phyloP scores from a whole-genome alignment of 1,140 invertebrate genomes.

The Penaeus vannamei region DNA sequence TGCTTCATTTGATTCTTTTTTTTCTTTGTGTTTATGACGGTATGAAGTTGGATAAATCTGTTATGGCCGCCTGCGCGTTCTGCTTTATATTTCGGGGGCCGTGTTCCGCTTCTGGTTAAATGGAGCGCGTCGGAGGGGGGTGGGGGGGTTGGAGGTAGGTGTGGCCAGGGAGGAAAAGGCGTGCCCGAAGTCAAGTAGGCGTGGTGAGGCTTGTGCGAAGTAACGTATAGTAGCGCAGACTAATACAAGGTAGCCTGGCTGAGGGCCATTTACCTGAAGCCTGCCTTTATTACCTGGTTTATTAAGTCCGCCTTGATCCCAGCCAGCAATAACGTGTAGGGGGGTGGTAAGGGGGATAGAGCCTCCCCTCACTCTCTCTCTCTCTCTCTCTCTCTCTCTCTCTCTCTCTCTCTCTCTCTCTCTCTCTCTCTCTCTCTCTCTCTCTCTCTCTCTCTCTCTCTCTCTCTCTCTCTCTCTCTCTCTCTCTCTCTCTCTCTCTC shows the following conservation, averaged over 20 bases:
- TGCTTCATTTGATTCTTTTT: no score
- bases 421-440: constrained; percentile 1
- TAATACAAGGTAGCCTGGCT: neutral
- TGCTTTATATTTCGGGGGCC: no score
- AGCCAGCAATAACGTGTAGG: constrained; percentile 32
- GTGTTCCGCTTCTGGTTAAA: no score
- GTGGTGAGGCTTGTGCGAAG: neutral
- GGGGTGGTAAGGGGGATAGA: neutral
- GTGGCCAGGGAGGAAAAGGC: no score
- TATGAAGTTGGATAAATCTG: no score
- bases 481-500: neutral
- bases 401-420: constrained; percentile 22
- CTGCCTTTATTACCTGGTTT: constrained; percentile 47
- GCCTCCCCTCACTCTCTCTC: neutral
- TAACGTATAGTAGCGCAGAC: neutral
- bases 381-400: neutral
- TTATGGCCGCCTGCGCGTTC: no score
- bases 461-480: constrained; percentile 10
- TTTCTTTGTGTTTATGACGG: no score
- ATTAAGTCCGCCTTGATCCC: constrained; percentile 52
- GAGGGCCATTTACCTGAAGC: constrained; percentile 43
- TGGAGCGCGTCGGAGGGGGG: no score
- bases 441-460: constrained; percentile 35
- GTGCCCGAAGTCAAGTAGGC: neutral
- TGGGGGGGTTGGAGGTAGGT: no score